Evolutionary conservation across 2,888 invertebrate species (phyloP), one percentile per base, ranked within the genome.

Genomic region (Philaethria dido): DNA sequence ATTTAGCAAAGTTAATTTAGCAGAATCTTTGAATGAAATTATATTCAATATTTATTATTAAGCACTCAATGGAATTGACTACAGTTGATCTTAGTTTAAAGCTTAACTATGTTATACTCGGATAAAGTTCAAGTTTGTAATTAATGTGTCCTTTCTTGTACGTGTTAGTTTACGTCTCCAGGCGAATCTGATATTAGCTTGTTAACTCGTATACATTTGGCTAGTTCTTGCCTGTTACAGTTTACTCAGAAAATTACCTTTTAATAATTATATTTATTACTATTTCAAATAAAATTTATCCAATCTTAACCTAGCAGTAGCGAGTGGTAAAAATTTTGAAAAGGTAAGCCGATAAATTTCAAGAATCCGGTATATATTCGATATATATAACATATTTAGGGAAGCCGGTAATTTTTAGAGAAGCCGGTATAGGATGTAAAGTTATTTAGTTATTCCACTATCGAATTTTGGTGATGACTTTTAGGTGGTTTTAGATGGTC

Each of bases 71-170:
- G 61, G 50, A 61, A 64, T 67, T 67, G 61, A 48, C 48, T 69
- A 66, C 66, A 50, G 59, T 66, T 63, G 69, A 66, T 68, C 68
- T 63, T 60, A 63, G 64, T 68, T 70, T 65, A 61, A 65, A 72
- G 63, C 63, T 61, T 55, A 67, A 69, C 69, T 70, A 72, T 69
- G 66, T 66, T 67, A 52, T 62, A 18, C 45, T 62, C 50, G 60
- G 70, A 62, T 71, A 68, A 64, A 68, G 65, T 72, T 70, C 65
- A 69, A 73, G 72, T 74, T 73, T 74, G 67, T 74, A 70, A 74
- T 74, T 71, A 74, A 74, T 74, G 74, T 73, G 68, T 72, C 73
- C 68, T 72, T 68, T 67, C 73, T 70, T 69, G 73, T 70, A 71
- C 67, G 62, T 57, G 61, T 68, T 68, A 71, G 71, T 73, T 72